Evolutionary conservation across 2,888 invertebrate species (phyloP).

Genomic region (Zygothrica quintamaculata): DNA sequence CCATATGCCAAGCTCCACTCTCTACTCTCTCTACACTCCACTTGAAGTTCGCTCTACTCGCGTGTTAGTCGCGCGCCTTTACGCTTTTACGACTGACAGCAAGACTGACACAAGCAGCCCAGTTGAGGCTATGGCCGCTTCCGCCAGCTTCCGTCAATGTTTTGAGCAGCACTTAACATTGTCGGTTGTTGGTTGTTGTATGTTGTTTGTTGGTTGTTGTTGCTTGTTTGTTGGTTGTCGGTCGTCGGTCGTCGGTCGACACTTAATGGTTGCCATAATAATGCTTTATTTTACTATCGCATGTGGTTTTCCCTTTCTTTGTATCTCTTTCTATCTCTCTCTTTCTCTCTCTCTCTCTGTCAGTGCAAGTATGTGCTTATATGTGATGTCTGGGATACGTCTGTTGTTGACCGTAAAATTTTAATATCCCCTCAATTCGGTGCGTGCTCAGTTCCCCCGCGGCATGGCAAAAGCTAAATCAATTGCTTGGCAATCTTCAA

Average conservation of each 20-base stretch:
- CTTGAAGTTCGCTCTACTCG: conserved; percentile 23
- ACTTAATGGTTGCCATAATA: conserved; percentile 75
- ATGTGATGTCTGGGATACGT: conserved; percentile 66
- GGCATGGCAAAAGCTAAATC: conserved; percentile 61
- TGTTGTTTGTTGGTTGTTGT: conserved; percentile 34
- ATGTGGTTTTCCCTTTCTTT: conserved; percentile 42
- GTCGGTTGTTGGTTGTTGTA: conserved; percentile 21
- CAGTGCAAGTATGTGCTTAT: neutral
- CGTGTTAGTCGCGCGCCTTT: conserved; percentile 60
- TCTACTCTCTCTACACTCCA: conserved; percentile 35
- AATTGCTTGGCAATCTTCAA: conserved; percentile 69
- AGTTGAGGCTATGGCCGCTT: conserved; percentile 49
- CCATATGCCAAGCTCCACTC: no score
- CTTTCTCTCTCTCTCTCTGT: neutral
- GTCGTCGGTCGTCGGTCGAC: conserved; percentile 36
- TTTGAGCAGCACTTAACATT: conserved; percentile 62
- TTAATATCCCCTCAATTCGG: conserved; percentile 62
- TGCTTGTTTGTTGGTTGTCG: no score
- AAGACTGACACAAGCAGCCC: conserved; percentile 39
- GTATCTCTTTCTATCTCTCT: conserved; percentile 1
- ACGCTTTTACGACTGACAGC: conserved; percentile 54
- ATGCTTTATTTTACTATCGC: conserved; percentile 78
- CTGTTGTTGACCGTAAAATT: conserved; percentile 75
- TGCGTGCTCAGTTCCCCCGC: conserved; percentile 40
- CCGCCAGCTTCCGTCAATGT: conserved; percentile 71